Evolutionary conservation across 2,797 vertebrate genomes (phyloP), one percentile per base, ranked within the genome.

Genomic region (Tenualosa thibaudeaui): DNA sequence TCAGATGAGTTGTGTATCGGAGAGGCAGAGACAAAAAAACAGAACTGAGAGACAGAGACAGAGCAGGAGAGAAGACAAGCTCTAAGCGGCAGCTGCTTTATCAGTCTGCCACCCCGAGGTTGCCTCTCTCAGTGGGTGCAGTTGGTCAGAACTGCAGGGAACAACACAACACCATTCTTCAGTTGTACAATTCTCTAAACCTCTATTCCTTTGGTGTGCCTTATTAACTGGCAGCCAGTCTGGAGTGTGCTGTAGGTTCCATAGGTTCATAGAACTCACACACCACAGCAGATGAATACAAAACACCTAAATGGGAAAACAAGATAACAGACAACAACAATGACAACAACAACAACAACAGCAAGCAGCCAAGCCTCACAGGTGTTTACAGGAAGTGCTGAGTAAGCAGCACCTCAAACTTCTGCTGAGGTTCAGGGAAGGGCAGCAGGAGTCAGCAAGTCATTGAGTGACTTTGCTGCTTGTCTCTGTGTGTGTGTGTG

Each of bases 401-500:
- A 65, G 24, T 65, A 26, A 65, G 60, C 60, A 13, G 24, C 60
- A 65, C 9, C 60, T 26, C 60, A 31, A 65, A 8, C n/a, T 65
- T 24, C 60, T 65, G 60, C 60, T 65, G 60, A 26, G 60, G 58
- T 62, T 24, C 58, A 62, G 60, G 9, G 60, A 10, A 31, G 60
- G 60, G 60, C 24, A 65, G 60, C 24, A 31, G 60, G 60, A 65
- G 60, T 65, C 60, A 65, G 24, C 60, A 65, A 65, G 60, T 65
- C 60, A 26, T 24, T 0, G 60, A 62, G n/a, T 22, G 58, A 24
- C 58, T 24, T 24, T 24, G 58, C 7, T 62, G 22, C 19, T 1
- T 49, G 78, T 43, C 6, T 81, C 8, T 53, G 49, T 81, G 49
- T 54, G n/a, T 51, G 81, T 51, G 81, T 50, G 81, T 81, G 81